Evolutionary conservation across 2,888 invertebrate species (phyloP).

Genomic region (Hirtodrosophila duncani): DNA sequence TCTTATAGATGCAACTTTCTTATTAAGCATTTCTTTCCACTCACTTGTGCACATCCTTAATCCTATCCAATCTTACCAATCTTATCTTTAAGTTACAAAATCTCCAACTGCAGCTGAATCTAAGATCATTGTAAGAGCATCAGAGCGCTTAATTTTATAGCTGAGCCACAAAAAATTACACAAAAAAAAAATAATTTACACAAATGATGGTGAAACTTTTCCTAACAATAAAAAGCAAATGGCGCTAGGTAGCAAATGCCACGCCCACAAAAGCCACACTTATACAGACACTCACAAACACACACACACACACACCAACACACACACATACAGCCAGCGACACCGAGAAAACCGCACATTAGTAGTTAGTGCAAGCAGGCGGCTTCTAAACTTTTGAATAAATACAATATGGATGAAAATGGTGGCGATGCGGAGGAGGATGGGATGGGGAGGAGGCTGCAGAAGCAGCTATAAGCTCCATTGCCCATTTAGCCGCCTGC

Average conservation of each 20-base stretch:
- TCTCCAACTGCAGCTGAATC: too few relatives aligned
- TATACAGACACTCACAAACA: background rate
- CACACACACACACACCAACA: conserved; percentile 4
- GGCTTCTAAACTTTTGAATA: conserved; percentile 66
- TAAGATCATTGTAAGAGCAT: too few relatives aligned
- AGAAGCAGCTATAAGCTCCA: background rate
- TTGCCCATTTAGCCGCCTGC: too few relatives aligned
- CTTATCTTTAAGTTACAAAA: too few relatives aligned
- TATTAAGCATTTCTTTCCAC: too few relatives aligned
- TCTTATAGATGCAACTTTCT: too few relatives aligned
- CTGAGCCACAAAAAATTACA: conserved; percentile 11
- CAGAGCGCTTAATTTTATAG: too few relatives aligned
- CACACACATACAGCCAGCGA: conserved; percentile 10
- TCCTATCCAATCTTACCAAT: too few relatives aligned
- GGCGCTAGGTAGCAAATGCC: conserved; percentile 60
- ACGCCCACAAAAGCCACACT: too few relatives aligned
- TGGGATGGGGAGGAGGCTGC: conserved; percentile 1
- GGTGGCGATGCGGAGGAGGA: background rate
- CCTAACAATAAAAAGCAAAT: conserved; percentile 69
- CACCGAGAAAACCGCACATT: conserved; percentile 58
- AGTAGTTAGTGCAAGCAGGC: conserved; percentile 73
- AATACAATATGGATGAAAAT: conserved; percentile 56
- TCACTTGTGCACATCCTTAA: too few relatives aligned
- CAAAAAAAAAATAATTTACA: conserved; percentile 22
- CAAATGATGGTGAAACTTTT: conserved; percentile 68